Conservation (phyloP, 2,797 vertebrate species). For the Falco cherrug region DNA sequence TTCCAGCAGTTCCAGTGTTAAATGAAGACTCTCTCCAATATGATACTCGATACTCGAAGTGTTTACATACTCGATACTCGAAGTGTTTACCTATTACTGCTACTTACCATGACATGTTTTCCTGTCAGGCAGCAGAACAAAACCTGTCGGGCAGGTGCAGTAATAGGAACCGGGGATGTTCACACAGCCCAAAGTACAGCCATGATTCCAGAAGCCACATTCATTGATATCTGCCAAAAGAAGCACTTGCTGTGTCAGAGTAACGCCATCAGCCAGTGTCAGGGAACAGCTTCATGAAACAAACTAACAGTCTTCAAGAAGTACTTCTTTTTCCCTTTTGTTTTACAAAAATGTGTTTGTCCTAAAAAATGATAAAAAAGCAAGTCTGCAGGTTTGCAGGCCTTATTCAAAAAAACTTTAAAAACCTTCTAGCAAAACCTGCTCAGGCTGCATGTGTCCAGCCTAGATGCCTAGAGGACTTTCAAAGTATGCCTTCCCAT, state of each 20-base stretch:
- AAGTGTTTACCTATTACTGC: not conserved
- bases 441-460: not conserved
- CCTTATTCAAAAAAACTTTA: not conserved
- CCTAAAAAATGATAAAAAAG: not conserved
- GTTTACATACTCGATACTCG: not conserved
- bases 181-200: constrained; percentile 94
- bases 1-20: not conserved
- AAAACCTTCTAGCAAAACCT: not conserved
- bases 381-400: not conserved
- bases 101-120: constrained; percentile 88
- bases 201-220: constrained; percentile 91
- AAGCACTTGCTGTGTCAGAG: not conserved
- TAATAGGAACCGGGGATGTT: constrained; percentile 94
- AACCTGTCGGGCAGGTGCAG: constrained; percentile 90
- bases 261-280: fast-evolving
- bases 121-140: constrained; percentile 86
- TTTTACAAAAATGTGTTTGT: not conserved
- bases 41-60: not conserved
- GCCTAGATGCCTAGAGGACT: not conserved
- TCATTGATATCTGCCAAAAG: constrained; percentile 88
- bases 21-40: not conserved
- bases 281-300: not conserved
- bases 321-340: not conserved
- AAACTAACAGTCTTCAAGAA: not conserved
- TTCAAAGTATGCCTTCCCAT: not conserved